Evolutionary conservation across 2,797 vertebrate genomes (phyloP), one percentile per base, ranked within the genome.

Genomic region (Pterois miles): DNA sequence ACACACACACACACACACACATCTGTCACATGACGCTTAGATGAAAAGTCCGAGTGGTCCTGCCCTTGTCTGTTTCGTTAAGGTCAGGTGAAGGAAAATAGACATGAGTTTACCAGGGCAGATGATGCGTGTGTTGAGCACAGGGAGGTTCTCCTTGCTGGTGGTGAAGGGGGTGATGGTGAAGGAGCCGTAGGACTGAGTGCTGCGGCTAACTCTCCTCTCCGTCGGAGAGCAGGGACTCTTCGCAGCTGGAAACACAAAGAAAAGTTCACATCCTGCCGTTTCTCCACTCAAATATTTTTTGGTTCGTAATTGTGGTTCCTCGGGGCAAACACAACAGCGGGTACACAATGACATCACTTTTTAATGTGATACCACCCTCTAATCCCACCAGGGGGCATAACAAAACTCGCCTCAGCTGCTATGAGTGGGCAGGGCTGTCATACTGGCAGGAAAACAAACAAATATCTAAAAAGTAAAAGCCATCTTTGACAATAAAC

Each of bases 71-170:
- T 25, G 23, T 18, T 56, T 70, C 12, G 8, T 58, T 12, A 14
- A 48, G 6, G 48, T 53, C 27, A 36, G 29, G 20, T 23, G 31
- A n/a, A 57, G 29, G 33, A 14, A 48, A 1, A 13, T 10, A 14
- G 5, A 11, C 3, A 0, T 63, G 54, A 52, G 36, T 54, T 62
- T 95, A 99, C 98, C 98, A 54, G 98, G 98, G 84, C 97, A 99
- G 90, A 99, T 99, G 91, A 99, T 99, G 84, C 98, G 96, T 0
- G 98, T 99, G 92, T 99, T 99, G 86, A 99, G 96, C 20, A 99
- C 98, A 16, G 98, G 98, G 7, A 99, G 97, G 81, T 97, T 99
- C 88, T 99, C 98, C 90, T 98, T 99, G 95, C 95, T 96, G 83
- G 96, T 95, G 82, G 97, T 96, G 90, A 96, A 94, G 23, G 96